Percentiles rank a stretch among this genome's conserved stretches.
These are phyloP conservation scores for Nemapogon koenigi DNA, from an alignment of 2,888 invertebrate species.

Conservation along the genomic window DNA sequence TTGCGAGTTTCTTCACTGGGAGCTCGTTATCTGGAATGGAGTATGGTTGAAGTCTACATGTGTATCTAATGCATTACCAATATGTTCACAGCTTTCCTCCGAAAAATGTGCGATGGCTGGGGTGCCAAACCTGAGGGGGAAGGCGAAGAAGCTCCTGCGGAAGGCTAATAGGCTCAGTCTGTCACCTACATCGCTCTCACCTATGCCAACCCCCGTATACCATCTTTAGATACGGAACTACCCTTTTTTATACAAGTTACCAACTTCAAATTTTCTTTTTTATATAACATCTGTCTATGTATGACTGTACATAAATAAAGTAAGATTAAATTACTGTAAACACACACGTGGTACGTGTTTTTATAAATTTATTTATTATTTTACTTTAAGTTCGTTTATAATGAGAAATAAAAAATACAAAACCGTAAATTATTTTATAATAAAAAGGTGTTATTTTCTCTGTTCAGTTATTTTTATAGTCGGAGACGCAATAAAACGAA, in stretches of 20 bases:
- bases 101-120: conserved; percentile 80
- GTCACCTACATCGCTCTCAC: conserved; percentile 23
- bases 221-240: conserved; percentile 51
- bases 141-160: conserved; percentile 37
- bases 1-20: no score
- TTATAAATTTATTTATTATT: conserved; percentile 48
- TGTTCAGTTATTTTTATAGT: conserved; percentile 36
- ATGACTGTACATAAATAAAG: conserved; percentile 59
- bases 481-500: no score
- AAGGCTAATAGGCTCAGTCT: conserved; percentile 30
- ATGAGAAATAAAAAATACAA: conserved; percentile 43
- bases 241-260: conserved; percentile 53
- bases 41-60: no score
- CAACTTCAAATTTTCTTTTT: conserved; percentile 29
- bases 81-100: conserved; percentile 78
- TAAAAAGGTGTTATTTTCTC: conserved; percentile 47
- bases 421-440: conserved; percentile 59
- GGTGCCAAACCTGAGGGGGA: conserved; percentile 27
- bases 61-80: no score
- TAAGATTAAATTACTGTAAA: conserved; percentile 62
- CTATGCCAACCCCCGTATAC: conserved; percentile 32
- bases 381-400: conserved; percentile 60
- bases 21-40: no score
- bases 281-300: conserved; percentile 47
- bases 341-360: conserved; percentile 62